A percentile compares a stretch with the other conserved stretches of the same genome.
Conservation (phyloP, 2,797 vertebrate genomes). For the Molossus alvarezi region DNA sequence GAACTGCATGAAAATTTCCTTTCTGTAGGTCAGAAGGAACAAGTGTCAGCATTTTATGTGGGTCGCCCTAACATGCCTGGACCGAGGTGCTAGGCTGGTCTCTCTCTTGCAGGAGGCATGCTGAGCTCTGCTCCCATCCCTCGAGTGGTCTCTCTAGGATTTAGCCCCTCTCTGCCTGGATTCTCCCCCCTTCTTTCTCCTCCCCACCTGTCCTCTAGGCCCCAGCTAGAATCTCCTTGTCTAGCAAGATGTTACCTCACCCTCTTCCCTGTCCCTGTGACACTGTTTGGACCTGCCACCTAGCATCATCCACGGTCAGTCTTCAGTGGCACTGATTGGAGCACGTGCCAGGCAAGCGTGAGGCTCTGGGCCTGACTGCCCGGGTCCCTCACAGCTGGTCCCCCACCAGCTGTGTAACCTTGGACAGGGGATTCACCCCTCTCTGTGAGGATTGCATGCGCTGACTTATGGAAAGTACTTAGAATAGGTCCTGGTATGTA, state of each 20-base stretch:
- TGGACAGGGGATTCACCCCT: not conserved
- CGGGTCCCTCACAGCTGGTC: not conserved
- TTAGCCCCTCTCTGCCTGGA: not conserved
- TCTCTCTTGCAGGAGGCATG: not conserved
- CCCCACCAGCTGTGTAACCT: not conserved
- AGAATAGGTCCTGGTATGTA: not conserved
- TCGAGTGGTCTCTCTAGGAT: not conserved
- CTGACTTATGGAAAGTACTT: not conserved
- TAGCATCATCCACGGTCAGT: not conserved
- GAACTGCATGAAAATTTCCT: not conserved
- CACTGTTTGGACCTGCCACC: not conserved
- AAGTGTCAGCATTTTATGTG: accelerated
- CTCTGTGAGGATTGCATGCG: not conserved
- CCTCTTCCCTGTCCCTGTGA: not conserved
- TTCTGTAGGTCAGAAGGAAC: not conserved
- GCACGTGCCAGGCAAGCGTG: not conserved
- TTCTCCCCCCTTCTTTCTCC: not conserved
- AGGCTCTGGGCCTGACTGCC: not conserved
- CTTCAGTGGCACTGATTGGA: not conserved
- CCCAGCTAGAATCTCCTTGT: not conserved
- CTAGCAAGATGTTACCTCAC: not conserved
- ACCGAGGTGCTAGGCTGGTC: not conserved
- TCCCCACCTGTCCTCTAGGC: not conserved
- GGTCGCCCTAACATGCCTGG: not conserved
- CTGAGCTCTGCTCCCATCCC: not conserved